Percentiles rank a stretch among this genome's conserved stretches.
Evolutionary conservation across 2,888 invertebrate species (phyloP).

Genomic region (Agonopterix alstromeriana): DNA sequence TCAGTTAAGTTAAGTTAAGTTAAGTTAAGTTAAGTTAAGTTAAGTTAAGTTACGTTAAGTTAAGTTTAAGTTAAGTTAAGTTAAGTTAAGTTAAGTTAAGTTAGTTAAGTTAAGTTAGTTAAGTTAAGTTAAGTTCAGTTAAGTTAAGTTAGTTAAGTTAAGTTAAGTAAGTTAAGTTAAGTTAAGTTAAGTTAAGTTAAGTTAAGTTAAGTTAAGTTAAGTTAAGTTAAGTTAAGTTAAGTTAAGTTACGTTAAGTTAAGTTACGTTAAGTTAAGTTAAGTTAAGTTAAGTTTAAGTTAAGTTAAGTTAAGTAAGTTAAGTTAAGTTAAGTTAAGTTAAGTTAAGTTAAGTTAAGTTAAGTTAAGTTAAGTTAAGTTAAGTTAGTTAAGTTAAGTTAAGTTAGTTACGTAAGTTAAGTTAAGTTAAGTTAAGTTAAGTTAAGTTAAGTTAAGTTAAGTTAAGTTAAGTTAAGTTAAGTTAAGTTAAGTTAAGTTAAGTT

Average conservation of each 20-base stretch:
- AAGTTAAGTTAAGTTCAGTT: constrained; percentile 4
- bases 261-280: constrained; percentile 12
- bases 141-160: constrained; percentile 10
- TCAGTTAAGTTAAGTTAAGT: constrained; percentile 3
- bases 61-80: too few relatives aligned
- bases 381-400: constrained; percentile 8
- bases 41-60: constrained; percentile 10
- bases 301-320: constrained; percentile 14
- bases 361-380: constrained; percentile 12
- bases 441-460: constrained; percentile 11
- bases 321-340: constrained; percentile 11
- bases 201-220: constrained; percentile 11
- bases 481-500: constrained; percentile 22
- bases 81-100: constrained; percentile 7
- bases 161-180: constrained; percentile 8
- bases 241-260: constrained; percentile 14
- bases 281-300: constrained; percentile 12
- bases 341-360: constrained; percentile 4
- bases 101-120: constrained; percentile 7
- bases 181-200: constrained; percentile 12
- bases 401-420: constrained; percentile 13
- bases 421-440: constrained; percentile 12
- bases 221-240: constrained; percentile 13
- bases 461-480: constrained; percentile 14
- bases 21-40: constrained; percentile 6